Evolutionary conservation across 2,888 invertebrate genomes (phyloP), one percentile per base, ranked within the genome.

Genomic region (Nymphalis polychloros): DNA sequence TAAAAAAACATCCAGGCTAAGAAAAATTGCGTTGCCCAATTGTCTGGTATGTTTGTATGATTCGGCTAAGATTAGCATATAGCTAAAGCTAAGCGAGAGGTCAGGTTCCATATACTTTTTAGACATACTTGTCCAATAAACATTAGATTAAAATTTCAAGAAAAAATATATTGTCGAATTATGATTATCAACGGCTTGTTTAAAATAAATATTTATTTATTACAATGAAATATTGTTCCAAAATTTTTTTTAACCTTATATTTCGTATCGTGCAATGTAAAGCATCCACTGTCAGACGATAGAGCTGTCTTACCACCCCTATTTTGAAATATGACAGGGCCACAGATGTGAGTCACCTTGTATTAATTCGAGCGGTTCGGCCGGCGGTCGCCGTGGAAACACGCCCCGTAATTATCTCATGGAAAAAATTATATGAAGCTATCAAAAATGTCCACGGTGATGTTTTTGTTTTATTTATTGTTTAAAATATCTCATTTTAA

Each of bases 321-420:
- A 70, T 85, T 84, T 84, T 85, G 84, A 87, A 86, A 86, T 84
- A 85, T 87, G 83, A 85, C 80, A 81, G 79, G 82, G 80, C 73
- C 84, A 76, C 88, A 88, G 85, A 86, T 88, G 87, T 75, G 74
- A 72, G 72, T 78, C 79, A 78, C 78, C 76, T 75, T 77, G 78
- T 78, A 82, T 80, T 87, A 88, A 87, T 86, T 84, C 79, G 78
- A 78, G 75, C 79, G 79, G 83, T 85, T 84, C 73, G 73, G 77
- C 79, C 77, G 76, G 75, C 74, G 75, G 77, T 70, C 75, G 72
- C 72, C 74, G 74, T 77, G 74, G 73, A 71, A 75, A 76, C 74
- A 62, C 61, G 59, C 27, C 50, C 50, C 57, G 61, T 65, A 72
- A 63, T 70, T 70, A 61, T 49, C 53, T 48, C 63, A 49, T 68